phyloP scores from a whole-genome alignment of 2,113 vertebrate genomes.

The western clawed frog (Xenopus tropicalis) region UCB_Xtro_10.0 CM004444.2:14302001-14302500 shows the following conservation, averaged over 20 bases:
- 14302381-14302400: constrained; percentile 99
- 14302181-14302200: constrained; percentile 92
- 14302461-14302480: constrained; percentile 84
- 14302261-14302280: constrained; percentile 91
- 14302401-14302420: constrained; percentile 97
- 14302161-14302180: constrained; percentile 93
- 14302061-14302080: constrained; percentile 93
- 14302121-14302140: constrained; percentile 94
- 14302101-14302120: constrained; percentile 99
- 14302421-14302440: constrained; percentile 97
- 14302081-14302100: constrained; percentile 95
- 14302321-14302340: constrained; percentile 94
- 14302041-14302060: constrained; percentile 93
- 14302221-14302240: constrained; percentile 98
- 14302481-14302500: constrained; percentile 78
- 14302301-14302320: constrained; percentile 91
- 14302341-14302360: constrained; percentile 94
- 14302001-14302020: constrained; percentile 82
- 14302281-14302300: constrained; percentile 96
- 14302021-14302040: constrained; percentile 81
- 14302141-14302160: constrained; percentile 91
- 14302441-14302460: constrained; percentile 96
- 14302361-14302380: constrained; percentile 89
- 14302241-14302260: constrained; percentile 85
- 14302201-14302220: constrained; percentile 96